Evolutionary conservation across 2,113 vertebrate species (phyloP), one percentile per base, ranked within the genome.

Genomic region (Hymenochirus boettgeri): DNA sequence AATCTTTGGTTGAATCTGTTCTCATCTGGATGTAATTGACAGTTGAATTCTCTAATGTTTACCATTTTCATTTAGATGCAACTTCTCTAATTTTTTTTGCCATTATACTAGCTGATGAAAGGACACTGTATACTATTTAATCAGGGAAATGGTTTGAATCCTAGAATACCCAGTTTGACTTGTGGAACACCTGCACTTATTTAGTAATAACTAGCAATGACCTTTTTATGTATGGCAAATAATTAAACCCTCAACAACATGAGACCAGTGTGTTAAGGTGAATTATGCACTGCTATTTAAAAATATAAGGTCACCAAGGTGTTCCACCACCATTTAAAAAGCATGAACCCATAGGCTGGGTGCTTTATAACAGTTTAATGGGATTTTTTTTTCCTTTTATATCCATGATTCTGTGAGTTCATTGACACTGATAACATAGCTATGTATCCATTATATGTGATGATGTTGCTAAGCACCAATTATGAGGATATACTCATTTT

Each of bases 11-110:
- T 37, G n/a, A 29, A 7, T 22, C 8, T 12, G 17, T 35, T 17
- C 26, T 65, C 63, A 65, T 65, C 63, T 65, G 63, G 63, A 39
- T 50, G 21, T 50, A 25, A 57, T 65, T 19, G 45, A 21, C 62
- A 52, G 19, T 19, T 65, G 2, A 35, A 37, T 57, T 37, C 45
- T 26, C 22, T 39, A 12, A 2, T 50, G 45, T 31, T 48, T 21
- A 29, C 11, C 8, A 33, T 18, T 25, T 39, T 46, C 64, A 42
- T 35, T 25, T 35, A 51, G 29, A 27, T 1, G 7, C 15, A 51
- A 23, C 37, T 29, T 18, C 35, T 65, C 54, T 57, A 57, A 37
- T 29, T 12, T 65, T 57, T 65, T 29, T 24, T 15, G 10, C 27
- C 63, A 50, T 50, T 57, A 35, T 10, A 39, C 21, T 26, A 50